Percentiles rank a stretch among this genome's conserved stretches.
Conservation (phyloP, 2,113 vertebrate species). For the Ptyas mucosa region DNA sequence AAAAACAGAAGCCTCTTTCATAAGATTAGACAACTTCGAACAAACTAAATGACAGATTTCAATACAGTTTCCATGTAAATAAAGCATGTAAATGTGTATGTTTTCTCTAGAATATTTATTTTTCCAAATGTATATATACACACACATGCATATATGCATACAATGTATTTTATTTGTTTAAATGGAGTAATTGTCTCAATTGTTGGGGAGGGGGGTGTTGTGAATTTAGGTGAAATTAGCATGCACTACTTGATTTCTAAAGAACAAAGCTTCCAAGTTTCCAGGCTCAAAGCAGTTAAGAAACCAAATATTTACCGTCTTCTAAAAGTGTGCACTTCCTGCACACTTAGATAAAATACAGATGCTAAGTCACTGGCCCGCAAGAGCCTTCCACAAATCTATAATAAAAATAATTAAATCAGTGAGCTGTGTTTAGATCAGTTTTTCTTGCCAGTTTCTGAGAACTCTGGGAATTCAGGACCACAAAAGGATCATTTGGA, state of each 20-base stretch:
- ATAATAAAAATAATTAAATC: slow-evolving; percentile 88
- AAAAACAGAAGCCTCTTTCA: not conserved
- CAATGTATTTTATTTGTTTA: not conserved
- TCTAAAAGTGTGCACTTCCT: slow-evolving; percentile 65
- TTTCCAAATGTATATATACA: not conserved
- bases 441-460: slow-evolving; percentile 76
- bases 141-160: not conserved
- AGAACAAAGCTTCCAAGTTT: slow-evolving; percentile 68
- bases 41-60: not conserved
- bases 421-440: slow-evolving; percentile 79
- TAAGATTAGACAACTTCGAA: not conserved
- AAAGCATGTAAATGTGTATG: not conserved
- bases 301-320: slow-evolving; percentile 77
- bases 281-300: slow-evolving; percentile 66
- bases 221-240: not conserved
- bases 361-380: slow-evolving; percentile 73
- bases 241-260: slow-evolving; percentile 50
- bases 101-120: not conserved
- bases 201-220: not conserved
- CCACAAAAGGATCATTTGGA: slow-evolving; percentile 79
- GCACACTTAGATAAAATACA: slow-evolving; percentile 72
- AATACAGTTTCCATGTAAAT: not conserved
- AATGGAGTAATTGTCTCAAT: not conserved
- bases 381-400: slow-evolving; percentile 72
- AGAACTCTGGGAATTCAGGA: slow-evolving; percentile 79